Conservation (phyloP, 2,888 invertebrate species). For the Pollenia amentaria region DNA sequence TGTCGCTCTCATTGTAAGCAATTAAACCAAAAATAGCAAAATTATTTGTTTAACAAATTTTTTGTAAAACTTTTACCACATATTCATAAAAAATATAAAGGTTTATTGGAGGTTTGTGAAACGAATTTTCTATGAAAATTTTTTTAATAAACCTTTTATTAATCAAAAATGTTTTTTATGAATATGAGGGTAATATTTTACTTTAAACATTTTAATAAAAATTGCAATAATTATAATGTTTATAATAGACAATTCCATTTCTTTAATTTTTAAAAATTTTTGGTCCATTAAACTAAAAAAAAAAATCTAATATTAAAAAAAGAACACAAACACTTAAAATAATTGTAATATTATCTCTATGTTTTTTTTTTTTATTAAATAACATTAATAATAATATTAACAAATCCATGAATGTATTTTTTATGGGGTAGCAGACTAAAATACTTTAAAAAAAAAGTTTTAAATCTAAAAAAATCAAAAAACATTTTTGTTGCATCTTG, state of each 20-base stretch:
- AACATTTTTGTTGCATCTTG: slow-evolving; percentile 71
- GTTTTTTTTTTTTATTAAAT: slow-evolving; percentile 13
- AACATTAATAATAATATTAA: slow-evolving; percentile 67
- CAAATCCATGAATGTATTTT: slow-evolving; percentile 69
- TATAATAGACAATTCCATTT: too few relatives aligned
- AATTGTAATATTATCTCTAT: slow-evolving; percentile 26
- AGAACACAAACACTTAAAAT: slow-evolving; percentile 38
- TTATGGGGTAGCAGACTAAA: slow-evolving; percentile 85
- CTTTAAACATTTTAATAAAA: background rate
- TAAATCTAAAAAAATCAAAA: slow-evolving; percentile 33
- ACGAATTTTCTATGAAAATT: too few relatives aligned
- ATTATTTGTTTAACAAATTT: too few relatives aligned
- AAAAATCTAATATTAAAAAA: slow-evolving; percentile 12
- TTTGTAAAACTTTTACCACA: too few relatives aligned
- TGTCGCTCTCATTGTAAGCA: too few relatives aligned
- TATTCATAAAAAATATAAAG: too few relatives aligned
- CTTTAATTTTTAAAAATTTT: slow-evolving; percentile 52
- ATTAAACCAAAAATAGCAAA: too few relatives aligned
- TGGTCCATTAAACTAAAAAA: background rate
- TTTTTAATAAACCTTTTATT: too few relatives aligned
- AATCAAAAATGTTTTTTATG: too few relatives aligned
- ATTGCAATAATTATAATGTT: too few relatives aligned
- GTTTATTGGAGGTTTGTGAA: too few relatives aligned
- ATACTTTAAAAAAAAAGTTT: slow-evolving; percentile 53
- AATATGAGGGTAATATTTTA: too few relatives aligned